phyloP scores from a whole-genome alignment of 1,140 invertebrate species.

The Drosophila virilis region DNA sequence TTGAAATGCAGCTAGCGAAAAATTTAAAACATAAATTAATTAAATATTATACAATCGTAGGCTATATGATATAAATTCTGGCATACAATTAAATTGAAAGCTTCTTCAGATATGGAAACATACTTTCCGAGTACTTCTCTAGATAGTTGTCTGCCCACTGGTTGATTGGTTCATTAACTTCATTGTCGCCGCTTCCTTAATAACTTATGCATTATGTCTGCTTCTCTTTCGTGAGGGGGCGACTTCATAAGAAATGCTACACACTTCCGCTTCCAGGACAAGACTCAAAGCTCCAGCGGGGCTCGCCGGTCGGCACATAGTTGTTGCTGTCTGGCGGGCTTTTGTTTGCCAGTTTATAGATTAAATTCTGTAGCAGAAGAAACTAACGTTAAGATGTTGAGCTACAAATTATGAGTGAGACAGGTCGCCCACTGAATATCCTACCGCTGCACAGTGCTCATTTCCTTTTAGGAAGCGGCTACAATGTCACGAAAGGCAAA shows the following conservation, averaged over 20 bases:
- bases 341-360: slow-evolving; percentile 44
- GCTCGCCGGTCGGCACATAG: slow-evolving; percentile 13
- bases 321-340: slow-evolving; percentile 32
- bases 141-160: background rate
- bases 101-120: background rate
- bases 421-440: slow-evolving; percentile 18
- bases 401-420: background rate
- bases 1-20: no score
- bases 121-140: background rate
- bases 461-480: slow-evolving; percentile 7
- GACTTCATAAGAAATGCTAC: slow-evolving; percentile 37
- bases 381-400: slow-evolving; percentile 19
- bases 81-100: background rate
- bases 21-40: no score
- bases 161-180: slow-evolving; percentile 33
- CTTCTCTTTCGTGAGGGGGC: background rate
- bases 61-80: no score
- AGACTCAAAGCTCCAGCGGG: slow-evolving; percentile 13
- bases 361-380: slow-evolving; percentile 26
- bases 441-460: slow-evolving; percentile 20
- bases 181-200: slow-evolving; percentile 30
- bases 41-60: no score
- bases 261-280: slow-evolving; percentile 36
- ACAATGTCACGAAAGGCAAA: slow-evolving; percentile 42
- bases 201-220: slow-evolving; percentile 50